Percentiles rank a stretch among this genome's conserved stretches.
Conservation (phyloP, 2,888 invertebrate species). For the Pedicia rivosa region DNA sequence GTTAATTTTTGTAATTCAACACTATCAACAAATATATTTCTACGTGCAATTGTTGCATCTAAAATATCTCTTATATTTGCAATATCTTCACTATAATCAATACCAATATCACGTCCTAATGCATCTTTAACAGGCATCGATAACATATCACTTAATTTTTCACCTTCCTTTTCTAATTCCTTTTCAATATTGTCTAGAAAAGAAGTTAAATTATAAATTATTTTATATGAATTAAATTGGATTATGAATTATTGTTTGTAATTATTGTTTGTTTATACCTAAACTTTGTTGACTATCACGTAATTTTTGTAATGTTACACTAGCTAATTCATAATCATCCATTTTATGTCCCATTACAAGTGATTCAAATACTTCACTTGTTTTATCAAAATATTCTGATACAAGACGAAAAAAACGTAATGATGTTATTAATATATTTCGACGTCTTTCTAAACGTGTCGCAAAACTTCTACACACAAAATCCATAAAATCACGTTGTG, state of each 20-base stretch:
- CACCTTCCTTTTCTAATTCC: slow-evolving; percentile 55
- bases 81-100: slow-evolving; percentile 56
- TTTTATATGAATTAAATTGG: not conserved
- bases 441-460: slow-evolving; percentile 50
- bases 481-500: slow-evolving; percentile 68
- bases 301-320: slow-evolving; percentile 37
- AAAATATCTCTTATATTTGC: slow-evolving; percentile 53
- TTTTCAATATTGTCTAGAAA: slow-evolving; percentile 45
- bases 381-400: slow-evolving; percentile 52
- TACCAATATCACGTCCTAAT: slow-evolving; percentile 48
- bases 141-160: slow-evolving; percentile 59
- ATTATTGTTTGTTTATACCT: slow-evolving; percentile 33
- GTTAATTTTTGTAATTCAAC: slow-evolving; percentile 61
- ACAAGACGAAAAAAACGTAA: slow-evolving; percentile 58
- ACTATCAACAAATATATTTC: slow-evolving; percentile 55
- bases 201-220: not conserved
- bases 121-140: slow-evolving; percentile 67
- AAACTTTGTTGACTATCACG: slow-evolving; percentile 42
- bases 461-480: slow-evolving; percentile 66
- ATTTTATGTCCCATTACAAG: slow-evolving; percentile 44
- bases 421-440: slow-evolving; percentile 58
- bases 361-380: slow-evolving; percentile 49
- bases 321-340: slow-evolving; percentile 40
- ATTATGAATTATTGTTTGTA: not conserved
- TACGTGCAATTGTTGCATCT: slow-evolving; percentile 49